Base-by-base conservation (phyloP, 2,113 vertebrate species). In the Solenodon paradoxus region DNA sequence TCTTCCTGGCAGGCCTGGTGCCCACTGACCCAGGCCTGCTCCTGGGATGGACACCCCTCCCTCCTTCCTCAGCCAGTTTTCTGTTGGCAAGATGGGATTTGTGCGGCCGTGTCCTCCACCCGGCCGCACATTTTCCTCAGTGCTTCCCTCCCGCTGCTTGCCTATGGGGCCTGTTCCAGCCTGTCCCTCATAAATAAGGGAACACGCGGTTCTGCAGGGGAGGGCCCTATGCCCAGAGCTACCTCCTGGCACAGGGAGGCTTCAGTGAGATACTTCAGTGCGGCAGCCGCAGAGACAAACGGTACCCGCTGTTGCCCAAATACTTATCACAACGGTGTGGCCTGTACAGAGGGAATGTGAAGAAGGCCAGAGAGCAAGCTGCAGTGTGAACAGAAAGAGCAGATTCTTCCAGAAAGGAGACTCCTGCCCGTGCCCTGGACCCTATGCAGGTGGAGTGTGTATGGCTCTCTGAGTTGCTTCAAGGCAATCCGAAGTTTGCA, bases 181-280 rank as follows among this genome's bases (percentile, higher is more conserved):
- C 96, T 98, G 98, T 95, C 96, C 64, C 97, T 97, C 97, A 98
- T 98, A 98, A 98, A 96, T 89, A 90, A 96, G 82, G 88, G 98
- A 98, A 98, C 98, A 97, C 75, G n/a, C 2, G 97, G 97, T 98
- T 98, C 98, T 98, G 88, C 42, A 64, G 80, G 74, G 90, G 92
- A 96, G 83, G 94, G 97, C 91, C 75, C 86, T 0, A 2, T 10
- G 83, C 88, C 87, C 80, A 92, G 87, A 93, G 38, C 77, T 94
- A 95, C 42, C 94, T 93, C 55, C n/a, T 72, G 90, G 96, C 42
- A 72, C 47, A 42, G 80, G 83, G 81, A 88, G 80, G 77, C 42
- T 42, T 61, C 86, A n/a, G 80, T 71, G 42, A 90, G 94, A 95
- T 24, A 79, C 20, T 68, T 81, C 38, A 77, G 35, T 3, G 26